These are phyloP conservation scores for Schizaphis graminum DNA, from an alignment of 2,888 invertebrate species.

Conservation along the genomic window DNA sequence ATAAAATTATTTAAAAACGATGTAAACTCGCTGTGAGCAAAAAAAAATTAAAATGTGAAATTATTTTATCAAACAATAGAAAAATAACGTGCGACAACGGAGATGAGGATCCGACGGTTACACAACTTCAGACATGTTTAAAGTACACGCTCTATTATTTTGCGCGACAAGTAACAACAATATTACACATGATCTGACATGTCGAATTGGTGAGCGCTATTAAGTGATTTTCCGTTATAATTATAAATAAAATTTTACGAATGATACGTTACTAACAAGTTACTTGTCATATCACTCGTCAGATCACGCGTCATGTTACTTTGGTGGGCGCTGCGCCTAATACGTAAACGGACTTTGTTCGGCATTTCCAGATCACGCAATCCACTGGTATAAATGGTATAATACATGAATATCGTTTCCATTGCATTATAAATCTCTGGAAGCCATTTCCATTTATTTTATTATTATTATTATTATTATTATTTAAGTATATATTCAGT, in stretches of 20 bases:
- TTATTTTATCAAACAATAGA: neutral
- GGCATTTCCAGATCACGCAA: neutral
- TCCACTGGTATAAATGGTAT: neutral
- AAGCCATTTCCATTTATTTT: neutral
- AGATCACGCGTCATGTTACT: too few species aligned
- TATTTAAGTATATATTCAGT: neutral
- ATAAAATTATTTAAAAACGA: neutral
- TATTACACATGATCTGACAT: too few species aligned
- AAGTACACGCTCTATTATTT: too few species aligned
- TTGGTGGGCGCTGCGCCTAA: too few species aligned
- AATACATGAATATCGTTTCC: neutral
- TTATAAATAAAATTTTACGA: too few species aligned
- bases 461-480: neutral
- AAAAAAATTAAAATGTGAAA: conserved; percentile 17
- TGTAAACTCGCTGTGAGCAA: neutral
- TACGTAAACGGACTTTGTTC: neutral
- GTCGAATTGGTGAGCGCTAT: too few species aligned
- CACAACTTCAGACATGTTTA: neutral
- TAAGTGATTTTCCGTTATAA: too few species aligned
- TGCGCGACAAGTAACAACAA: too few species aligned
- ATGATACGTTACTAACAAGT: too few species aligned
- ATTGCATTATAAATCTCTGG: conserved; percentile 28
- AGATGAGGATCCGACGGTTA: neutral
- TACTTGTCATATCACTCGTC: too few species aligned
- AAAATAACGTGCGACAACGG: neutral